phyloP scores from a whole-genome alignment of 2,113 vertebrate species.

The Tragelaphus imberbis region DNA sequence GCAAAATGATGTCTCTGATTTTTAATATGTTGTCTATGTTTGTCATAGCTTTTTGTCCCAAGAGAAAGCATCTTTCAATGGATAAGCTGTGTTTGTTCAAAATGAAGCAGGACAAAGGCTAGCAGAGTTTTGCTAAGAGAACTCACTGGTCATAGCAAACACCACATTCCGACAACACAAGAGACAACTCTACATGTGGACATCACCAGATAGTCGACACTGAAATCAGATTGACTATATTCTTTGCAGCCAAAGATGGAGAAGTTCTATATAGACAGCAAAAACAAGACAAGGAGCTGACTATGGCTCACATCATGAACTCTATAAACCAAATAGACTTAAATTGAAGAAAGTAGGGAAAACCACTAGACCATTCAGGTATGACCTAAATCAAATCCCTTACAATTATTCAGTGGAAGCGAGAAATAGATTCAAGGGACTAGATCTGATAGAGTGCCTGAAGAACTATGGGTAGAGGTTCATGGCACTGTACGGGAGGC shows the following conservation, averaged over 20 bases:
- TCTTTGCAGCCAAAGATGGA: not conserved
- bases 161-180: not conserved
- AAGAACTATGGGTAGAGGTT: not conserved
- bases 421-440: not conserved
- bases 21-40: not conserved
- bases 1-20: not conserved
- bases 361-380: not conserved
- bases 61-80: not conserved
- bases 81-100: not conserved
- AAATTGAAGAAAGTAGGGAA: not conserved
- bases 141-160: not conserved
- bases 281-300: not conserved
- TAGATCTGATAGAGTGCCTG: not conserved
- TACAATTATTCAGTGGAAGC: not conserved
- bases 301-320: not conserved
- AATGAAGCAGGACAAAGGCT: not conserved
- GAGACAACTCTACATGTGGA: not conserved
- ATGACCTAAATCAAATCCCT: not conserved
- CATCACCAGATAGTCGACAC: not conserved
- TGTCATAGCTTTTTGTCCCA: not conserved
- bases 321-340: not conserved
- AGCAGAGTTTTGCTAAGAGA: not conserved
- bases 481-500: rapidly evolving
- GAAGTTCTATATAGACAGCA: not conserved
- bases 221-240: not conserved